Percentiles rank a stretch among this genome's conserved stretches.
Conservation (phyloP, 2,113 vertebrate species). For the Arothron firmamentum region DNA sequence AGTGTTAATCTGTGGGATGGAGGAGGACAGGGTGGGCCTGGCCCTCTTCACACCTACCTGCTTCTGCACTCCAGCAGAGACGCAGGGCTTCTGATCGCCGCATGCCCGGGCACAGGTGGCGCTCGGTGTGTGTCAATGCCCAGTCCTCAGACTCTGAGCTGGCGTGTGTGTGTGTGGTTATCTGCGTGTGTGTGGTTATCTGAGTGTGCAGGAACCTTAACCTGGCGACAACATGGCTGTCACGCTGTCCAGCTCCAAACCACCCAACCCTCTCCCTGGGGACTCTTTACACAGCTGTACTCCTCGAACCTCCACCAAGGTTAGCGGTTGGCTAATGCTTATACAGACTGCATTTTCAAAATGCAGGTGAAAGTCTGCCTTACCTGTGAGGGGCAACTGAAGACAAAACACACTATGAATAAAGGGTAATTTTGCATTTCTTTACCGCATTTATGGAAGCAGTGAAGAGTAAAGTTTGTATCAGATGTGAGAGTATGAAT, state of each 20-base stretch:
- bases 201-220: conserved; percentile 34
- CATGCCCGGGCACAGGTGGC: conserved; percentile 58
- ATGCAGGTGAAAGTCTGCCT: too few relatives aligned
- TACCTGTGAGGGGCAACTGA: too few relatives aligned
- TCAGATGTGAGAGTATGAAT: neutral
- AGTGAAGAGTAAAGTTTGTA: neutral
- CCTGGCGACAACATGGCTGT: conserved; percentile 45
- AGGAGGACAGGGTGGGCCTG: conserved; percentile 54
- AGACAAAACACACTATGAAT: too few relatives aligned
- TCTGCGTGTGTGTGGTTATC: too few relatives aligned
- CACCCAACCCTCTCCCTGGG: too few relatives aligned
- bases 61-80: conserved; percentile 41
- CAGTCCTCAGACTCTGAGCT: conserved; percentile 44
- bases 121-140: conserved; percentile 47
- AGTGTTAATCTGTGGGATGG: conserved; percentile 64
- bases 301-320: too few relatives aligned
- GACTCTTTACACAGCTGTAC: too few relatives aligned
- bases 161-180: too few relatives aligned
- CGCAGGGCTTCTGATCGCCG: conserved; percentile 36
- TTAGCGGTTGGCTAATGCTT: too few relatives aligned
- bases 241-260: neutral
- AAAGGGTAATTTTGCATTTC: too few relatives aligned
- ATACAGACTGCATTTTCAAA: too few relatives aligned
- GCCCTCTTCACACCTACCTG: conserved; percentile 56
- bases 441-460: too few relatives aligned